Conservation (phyloP, 2,797 vertebrate genomes). For the Macrochelys suwanniensis region DNA sequence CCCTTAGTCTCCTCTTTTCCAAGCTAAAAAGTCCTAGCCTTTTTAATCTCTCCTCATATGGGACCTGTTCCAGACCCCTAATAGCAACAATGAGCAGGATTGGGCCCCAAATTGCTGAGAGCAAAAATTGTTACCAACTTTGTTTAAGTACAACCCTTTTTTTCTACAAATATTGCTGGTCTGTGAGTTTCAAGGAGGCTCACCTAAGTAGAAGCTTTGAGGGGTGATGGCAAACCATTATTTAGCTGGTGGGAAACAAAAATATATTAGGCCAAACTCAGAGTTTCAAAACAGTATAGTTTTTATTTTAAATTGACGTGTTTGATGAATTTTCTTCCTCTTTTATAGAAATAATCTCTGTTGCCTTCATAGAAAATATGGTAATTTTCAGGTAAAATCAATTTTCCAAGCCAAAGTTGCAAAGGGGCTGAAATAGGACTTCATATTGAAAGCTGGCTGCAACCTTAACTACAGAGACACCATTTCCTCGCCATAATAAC, state of each 20-base stretch:
- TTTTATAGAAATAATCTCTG: neutral
- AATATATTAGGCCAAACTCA: slow-evolving; percentile 25
- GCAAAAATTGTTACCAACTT: slow-evolving; percentile 23
- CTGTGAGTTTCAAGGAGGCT: slow-evolving; percentile 44
- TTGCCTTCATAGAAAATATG: neutral
- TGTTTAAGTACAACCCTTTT: slow-evolving; percentile 32
- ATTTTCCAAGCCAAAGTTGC: neutral
- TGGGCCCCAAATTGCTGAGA: neutral
- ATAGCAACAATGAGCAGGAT: neutral
- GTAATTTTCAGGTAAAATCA: slow-evolving; percentile 9
- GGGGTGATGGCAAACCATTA: slow-evolving; percentile 62
- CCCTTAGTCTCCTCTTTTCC: too few species aligned
- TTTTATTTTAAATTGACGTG: neutral
- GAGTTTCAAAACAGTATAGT: slow-evolving; percentile 25
- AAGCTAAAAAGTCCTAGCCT: too few species aligned
- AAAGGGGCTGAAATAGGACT: neutral
- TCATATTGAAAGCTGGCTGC: neutral
- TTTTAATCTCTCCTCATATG: too few species aligned
- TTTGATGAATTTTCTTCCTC: neutral
- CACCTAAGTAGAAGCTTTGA: slow-evolving; percentile 58
- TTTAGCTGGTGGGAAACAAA: slow-evolving; percentile 56
- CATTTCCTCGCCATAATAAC: neutral
- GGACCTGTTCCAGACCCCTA: too few species aligned
- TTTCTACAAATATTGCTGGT: slow-evolving; percentile 39
- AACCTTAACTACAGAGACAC: neutral